phyloP scores from a whole-genome alignment of 1,140 invertebrate genomes.

The Leucophenga varia region DNA sequence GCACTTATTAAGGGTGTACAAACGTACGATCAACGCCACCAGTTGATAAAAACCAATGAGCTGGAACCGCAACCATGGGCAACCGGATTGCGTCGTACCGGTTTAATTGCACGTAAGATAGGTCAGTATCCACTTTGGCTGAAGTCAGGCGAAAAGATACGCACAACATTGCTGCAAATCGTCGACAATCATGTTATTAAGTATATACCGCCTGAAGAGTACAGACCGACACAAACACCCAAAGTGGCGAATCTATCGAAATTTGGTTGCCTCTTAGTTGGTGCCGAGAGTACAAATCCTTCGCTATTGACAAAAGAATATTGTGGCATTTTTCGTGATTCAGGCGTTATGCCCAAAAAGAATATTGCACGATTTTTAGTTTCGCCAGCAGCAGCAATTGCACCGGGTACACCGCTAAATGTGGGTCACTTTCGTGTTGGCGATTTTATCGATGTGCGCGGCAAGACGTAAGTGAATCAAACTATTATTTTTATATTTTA shows the following conservation, averaged over 20 bases:
- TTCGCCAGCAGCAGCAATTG: conserved; percentile 81
- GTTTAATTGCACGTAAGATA: conserved; percentile 90
- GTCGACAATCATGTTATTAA: conserved; percentile 95
- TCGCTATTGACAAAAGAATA: conserved; percentile 86
- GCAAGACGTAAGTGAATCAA: conserved; percentile 80
- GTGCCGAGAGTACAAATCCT: conserved; percentile 87
- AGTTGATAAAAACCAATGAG: conserved; percentile 61
- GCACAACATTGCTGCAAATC: conserved; percentile 84
- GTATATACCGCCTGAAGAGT: conserved; percentile 84
- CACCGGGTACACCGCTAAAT: conserved; percentile 85
- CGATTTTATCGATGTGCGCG: conserved; percentile 86
- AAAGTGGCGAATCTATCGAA: conserved; percentile 52
- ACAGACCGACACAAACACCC: conserved; percentile 61
- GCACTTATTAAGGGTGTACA: conserved; percentile 54
- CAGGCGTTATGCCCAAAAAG: conserved; percentile 88
- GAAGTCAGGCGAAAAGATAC: conserved; percentile 78
- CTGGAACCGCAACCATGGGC: conserved; percentile 67
- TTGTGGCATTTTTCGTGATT: conserved; percentile 79
- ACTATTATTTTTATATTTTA: conserved; percentile 2
- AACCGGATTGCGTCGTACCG: conserved; percentile 67
- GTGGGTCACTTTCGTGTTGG: conserved; percentile 90
- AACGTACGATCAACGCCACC: conserved; percentile 58
- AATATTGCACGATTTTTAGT: conserved; percentile 82
- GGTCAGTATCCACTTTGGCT: conserved; percentile 91
- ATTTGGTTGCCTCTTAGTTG: conserved; percentile 79